Conservation (phyloP, 2,797 vertebrate genomes). For the Otus scops region DNA sequence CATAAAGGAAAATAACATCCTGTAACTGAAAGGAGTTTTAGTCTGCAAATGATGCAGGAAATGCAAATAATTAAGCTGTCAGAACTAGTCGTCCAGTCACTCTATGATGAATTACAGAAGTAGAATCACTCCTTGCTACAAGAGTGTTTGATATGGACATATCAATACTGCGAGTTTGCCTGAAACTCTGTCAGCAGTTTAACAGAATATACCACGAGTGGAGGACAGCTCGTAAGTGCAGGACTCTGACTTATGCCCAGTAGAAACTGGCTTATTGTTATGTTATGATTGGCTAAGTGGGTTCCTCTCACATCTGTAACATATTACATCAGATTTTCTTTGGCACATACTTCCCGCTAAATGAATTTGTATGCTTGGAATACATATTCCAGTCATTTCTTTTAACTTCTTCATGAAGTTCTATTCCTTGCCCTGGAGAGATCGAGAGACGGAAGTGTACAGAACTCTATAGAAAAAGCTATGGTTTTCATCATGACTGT, state of each 20-base stretch:
- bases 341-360: constrained; percentile 18
- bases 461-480: neutral
- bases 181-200: neutral
- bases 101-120: neutral
- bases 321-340: constrained; percentile 49
- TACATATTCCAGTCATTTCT: neutral
- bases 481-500: neutral
- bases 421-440: neutral
- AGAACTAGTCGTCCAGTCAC: neutral
- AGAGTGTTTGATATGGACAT: neutral
- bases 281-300: constrained; percentile 40
- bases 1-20: neutral
- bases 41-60: neutral
- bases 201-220: neutral
- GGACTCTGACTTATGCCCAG: constrained; percentile 11
- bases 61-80: neutral
- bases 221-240: neutral
- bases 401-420: constrained; percentile 32
- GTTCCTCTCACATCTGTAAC: constrained; percentile 53
- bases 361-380: constrained; percentile 27
- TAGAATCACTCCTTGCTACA: neutral
- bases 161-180: neutral
- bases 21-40: neutral
- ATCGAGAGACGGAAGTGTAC: neutral
- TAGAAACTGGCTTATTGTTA: neutral